phyloP scores from a whole-genome alignment of 2,113 vertebrate genomes.

The Antigone vipio region DNA sequence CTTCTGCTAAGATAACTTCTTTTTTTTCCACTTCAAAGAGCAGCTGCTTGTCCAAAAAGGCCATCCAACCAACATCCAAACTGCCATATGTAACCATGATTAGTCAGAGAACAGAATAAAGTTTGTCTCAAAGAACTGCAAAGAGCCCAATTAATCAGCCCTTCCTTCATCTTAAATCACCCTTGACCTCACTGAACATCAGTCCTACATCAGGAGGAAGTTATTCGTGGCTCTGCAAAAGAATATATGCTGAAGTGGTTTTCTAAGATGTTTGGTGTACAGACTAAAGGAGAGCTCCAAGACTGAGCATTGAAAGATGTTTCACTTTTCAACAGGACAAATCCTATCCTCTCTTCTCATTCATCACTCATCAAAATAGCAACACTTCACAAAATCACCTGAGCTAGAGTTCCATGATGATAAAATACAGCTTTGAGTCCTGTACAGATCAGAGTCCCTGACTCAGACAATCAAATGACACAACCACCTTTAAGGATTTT shows the following conservation, averaged over 20 bases:
- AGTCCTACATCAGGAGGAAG: not conserved
- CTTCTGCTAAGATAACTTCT: not conserved
- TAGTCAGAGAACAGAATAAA: not conserved
- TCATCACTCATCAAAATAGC: not conserved
- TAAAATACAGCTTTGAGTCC: not conserved
- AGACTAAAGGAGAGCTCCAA: not conserved
- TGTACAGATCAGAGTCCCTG: not conserved
- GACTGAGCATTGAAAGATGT: not conserved
- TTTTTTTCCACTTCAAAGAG: not conserved
- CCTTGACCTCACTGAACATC: not conserved
- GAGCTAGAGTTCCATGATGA: not conserved
- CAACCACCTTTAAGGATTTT: not conserved
- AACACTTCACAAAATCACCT: not conserved
- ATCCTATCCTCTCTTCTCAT: not conserved
- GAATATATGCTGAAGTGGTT: not conserved
- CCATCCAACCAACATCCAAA: not conserved
- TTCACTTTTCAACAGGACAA: not conserved
- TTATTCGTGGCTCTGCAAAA: not conserved
- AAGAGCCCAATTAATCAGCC: not conserved
- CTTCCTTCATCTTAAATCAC: not conserved
- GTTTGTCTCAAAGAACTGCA: not conserved
- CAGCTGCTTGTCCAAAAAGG: not conserved
- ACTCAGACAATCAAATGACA: not conserved
- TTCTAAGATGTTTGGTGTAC: not conserved
- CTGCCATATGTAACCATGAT: not conserved